Percentiles rank a stretch among this genome's conserved stretches.
phyloP scores from a whole-genome alignment of 2,797 vertebrate genomes.

The Mionectes olivaceus region DNA sequence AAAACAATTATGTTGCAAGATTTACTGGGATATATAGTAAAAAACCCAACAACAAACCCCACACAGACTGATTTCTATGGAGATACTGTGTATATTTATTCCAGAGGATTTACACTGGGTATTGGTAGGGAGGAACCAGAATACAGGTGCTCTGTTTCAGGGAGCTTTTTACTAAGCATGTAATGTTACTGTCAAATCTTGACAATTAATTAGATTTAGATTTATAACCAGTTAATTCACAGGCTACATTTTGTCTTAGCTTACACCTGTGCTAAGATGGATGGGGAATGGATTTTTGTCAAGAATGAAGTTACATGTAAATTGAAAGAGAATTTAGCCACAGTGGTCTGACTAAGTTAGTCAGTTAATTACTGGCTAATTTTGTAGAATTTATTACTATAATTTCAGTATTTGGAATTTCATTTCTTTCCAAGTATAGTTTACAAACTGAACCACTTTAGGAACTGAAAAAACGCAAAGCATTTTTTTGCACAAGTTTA shows the following conservation, averaged over 20 bases:
- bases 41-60: neutral
- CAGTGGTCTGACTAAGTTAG: conserved; percentile 31
- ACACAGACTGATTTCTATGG: neutral
- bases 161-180: conserved; percentile 3
- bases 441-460: conserved; percentile 2
- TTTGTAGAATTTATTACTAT: conserved; percentile 18
- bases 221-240: conserved; percentile 48
- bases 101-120: neutral
- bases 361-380: conserved; percentile 58
- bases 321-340: conserved; percentile 26
- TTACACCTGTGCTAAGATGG: conserved; percentile 55
- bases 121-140: neutral
- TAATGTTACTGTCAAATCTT: conserved; percentile 47
- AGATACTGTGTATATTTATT: neutral
- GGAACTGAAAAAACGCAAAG: neutral
- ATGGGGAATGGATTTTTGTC: conserved; percentile 45
- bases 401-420: conserved; percentile 32
- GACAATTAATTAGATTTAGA: conserved; percentile 57
- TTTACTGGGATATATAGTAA: neutral
- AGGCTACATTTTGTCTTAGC: neutral
- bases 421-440: neutral
- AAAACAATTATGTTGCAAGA: neutral
- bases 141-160: conserved; percentile 8
- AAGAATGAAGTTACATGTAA: conserved; percentile 33
- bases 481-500: conserved; percentile 45